Base-by-base conservation (phyloP, 1,140 invertebrate genomes). In the Mesaphorura yosii region DNA sequence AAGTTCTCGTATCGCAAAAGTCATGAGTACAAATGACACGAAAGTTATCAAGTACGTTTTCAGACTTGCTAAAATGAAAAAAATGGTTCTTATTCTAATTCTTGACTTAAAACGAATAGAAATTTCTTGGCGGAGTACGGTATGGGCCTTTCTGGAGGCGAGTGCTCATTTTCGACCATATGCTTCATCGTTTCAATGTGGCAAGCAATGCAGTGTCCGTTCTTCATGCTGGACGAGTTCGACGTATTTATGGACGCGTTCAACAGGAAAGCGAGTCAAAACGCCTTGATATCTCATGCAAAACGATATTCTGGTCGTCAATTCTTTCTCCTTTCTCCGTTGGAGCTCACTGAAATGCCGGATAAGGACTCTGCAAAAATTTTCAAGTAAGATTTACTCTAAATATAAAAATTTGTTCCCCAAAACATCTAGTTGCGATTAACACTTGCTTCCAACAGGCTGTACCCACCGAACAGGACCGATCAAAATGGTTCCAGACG, bases 211-310 rank as follows among this genome's bases (percentile, higher is more conserved):
- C 79, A 85, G 56, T 78, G 88, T 53, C 94, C 94, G 0, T 96
- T 98, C 69, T 85, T 89, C 67, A 91, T 95, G 66, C 73, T 98
- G 39, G 94, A 98, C 68, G 94, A 98, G 74, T 97, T 97, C 70
- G 94, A 98, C 69, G 92, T 98, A 0, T 98, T 92, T 68, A 96
- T 98, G 86, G 92, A 62, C 34, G 45, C 60, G 1, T 45, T 53
- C 14, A 62, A 62, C 40, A 47, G 60, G 5, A 54, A 53, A 28
- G 31, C 53, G 1, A 62, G 60, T 41, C 57, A 62, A 50, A 41
- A 38, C 20, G 60, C 60, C 25, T 37, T 62, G 10, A 48, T 52
- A 12, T 28, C 41, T 15, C 57, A 62, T 48, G 60, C 60, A 3
- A 59, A 59, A 29, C 19, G 1, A 15, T 41, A 10, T 27, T n/a